phyloP scores from a whole-genome alignment of 2,797 vertebrate species.

The Nyctibius grandis region DNA sequence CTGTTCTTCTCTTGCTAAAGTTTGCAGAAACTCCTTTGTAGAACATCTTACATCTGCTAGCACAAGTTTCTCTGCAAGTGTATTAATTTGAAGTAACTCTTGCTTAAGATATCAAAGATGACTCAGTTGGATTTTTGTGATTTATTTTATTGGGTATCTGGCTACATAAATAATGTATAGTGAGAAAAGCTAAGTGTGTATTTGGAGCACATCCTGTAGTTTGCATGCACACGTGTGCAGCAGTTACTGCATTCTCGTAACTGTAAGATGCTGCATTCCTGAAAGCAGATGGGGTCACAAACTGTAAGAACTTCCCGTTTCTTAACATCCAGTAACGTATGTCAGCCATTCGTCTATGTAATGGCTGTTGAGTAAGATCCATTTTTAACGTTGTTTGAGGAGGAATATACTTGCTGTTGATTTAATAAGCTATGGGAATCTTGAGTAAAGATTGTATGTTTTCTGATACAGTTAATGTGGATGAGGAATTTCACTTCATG shows the following conservation, averaged over 20 bases:
- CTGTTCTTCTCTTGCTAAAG: not conserved
- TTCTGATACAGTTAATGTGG: not conserved
- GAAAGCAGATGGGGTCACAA: not conserved
- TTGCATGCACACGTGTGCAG: not conserved
- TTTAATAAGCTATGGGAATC: not conserved
- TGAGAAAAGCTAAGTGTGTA: not conserved
- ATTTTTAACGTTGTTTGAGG: not conserved
- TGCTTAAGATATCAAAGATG: not conserved
- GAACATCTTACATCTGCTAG: not conserved
- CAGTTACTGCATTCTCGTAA: not conserved
- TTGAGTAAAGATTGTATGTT: not conserved
- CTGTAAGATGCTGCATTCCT: not conserved
- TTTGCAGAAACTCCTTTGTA: not conserved
- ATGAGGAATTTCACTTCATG: not conserved
- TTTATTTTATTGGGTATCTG: not conserved
- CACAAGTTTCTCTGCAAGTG: not conserved
- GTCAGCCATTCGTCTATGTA: not conserved
- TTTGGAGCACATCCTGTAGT: not conserved
- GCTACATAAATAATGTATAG: not conserved
- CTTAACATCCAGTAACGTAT: not conserved
- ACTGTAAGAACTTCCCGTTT: not conserved
- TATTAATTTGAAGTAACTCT: not conserved
- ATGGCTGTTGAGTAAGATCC: not conserved
- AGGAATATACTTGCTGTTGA: not conserved
- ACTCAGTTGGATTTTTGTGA: not conserved